Percentiles rank a stretch among this genome's conserved stretches.
phyloP scores from a whole-genome alignment of 2,888 invertebrate genomes.

The Tinea pellionella region DNA sequence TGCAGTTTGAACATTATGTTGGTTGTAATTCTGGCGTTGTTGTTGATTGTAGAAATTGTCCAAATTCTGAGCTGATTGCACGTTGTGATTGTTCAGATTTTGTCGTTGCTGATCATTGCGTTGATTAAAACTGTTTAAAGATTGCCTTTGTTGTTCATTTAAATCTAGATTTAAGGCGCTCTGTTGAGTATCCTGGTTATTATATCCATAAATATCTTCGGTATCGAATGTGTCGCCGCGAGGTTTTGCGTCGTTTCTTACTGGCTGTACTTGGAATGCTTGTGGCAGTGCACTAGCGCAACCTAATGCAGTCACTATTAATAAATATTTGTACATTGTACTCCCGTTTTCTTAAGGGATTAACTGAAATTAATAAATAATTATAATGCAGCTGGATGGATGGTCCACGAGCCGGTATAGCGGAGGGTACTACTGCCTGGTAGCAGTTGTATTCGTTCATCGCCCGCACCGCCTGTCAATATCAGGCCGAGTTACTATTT shows the following conservation, averaged over 20 bases:
- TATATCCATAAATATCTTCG: background rate
- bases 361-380: background rate
- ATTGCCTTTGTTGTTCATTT: background rate
- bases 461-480: too few species aligned
- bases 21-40: background rate
- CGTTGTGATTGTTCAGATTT: background rate
- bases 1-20: background rate
- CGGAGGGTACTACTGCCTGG: too few species aligned
- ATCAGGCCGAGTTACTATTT: too few species aligned
- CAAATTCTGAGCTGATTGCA: background rate
- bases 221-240: background rate
- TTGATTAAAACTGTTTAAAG: background rate
- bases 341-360: background rate
- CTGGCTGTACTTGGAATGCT: background rate
- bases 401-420: too few species aligned
- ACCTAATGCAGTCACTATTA: background rate
- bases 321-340: background rate
- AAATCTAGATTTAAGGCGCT: background rate
- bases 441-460: too few species aligned
- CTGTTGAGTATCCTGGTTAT: background rate
- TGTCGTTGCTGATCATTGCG: background rate
- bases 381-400: background rate
- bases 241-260: background rate
- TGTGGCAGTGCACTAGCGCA: background rate
- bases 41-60: background rate